These are phyloP conservation scores for Drosophila birchii DNA, from an alignment of 2,888 invertebrate species.

Conservation along the genomic window DNA sequence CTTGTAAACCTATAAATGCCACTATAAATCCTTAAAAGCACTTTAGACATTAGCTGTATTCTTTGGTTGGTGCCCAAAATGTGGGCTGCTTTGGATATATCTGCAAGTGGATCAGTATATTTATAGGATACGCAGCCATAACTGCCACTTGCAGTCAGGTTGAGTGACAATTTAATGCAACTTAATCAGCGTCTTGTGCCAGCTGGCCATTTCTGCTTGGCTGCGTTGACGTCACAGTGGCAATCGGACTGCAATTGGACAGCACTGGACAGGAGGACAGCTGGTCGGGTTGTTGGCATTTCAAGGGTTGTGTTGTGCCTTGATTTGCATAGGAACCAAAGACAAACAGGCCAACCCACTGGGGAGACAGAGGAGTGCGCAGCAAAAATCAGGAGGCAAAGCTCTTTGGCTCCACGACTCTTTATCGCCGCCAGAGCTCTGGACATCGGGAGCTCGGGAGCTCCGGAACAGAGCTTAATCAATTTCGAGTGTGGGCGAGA, in stretches of 20 bases:
- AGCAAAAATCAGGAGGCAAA: constrained; percentile 36
- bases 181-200: constrained; percentile 42
- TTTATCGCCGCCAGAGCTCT: constrained; percentile 6
- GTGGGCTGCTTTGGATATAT: not conserved
- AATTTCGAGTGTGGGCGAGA: constrained; percentile 11
- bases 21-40: not conserved
- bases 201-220: constrained; percentile 41
- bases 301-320: not conserved
- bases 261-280: constrained; percentile 14
- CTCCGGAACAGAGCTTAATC: constrained; percentile 23
- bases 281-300: constrained; percentile 1
- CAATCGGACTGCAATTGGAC: constrained; percentile 24
- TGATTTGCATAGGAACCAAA: constrained; percentile 17
- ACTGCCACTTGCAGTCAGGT: constrained; percentile 36
- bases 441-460: not conserved
- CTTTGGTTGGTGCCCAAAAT: constrained; percentile 13
- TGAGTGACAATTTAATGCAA: constrained; percentile 55
- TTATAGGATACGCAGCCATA: constrained; percentile 15
- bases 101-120: not conserved
- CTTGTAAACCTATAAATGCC: not conserved
- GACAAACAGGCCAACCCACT: not conserved
- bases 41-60: not conserved
- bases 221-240: constrained; percentile 50
- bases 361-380: not conserved
- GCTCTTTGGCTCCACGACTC: constrained; percentile 24